Percentiles rank a stretch among this genome's conserved stretches.
Evolutionary conservation across 2,797 vertebrate genomes (phyloP).

Genomic region (Molossus alvarezi): DNA sequence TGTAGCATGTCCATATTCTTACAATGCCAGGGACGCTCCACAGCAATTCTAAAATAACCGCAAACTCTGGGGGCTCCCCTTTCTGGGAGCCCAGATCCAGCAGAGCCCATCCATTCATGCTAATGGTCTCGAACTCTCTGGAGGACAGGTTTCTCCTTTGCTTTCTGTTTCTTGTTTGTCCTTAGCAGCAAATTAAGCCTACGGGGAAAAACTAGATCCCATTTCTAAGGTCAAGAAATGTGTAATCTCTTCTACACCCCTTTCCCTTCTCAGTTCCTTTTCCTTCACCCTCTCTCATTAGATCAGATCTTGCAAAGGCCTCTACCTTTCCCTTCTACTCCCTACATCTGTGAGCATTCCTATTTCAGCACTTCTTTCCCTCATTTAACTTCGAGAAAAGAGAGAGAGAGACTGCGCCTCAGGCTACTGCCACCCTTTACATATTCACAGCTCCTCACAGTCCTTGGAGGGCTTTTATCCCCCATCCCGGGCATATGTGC

Average conservation of each 20-base stretch:
- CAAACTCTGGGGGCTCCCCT: background rate
- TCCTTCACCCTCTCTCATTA: background rate
- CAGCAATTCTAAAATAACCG: background rate
- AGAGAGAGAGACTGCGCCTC: background rate
- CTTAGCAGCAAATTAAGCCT: background rate
- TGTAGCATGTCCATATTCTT: accelerated
- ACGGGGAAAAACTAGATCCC: background rate
- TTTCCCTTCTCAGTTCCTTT: background rate
- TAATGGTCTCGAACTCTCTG: background rate
- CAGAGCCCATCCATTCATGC: background rate
- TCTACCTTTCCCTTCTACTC: background rate
- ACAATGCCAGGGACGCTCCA: background rate
- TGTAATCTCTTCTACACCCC: background rate
- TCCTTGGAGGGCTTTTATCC: background rate
- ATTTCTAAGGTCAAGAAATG: background rate
- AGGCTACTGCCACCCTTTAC: background rate
- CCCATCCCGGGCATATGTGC: background rate
- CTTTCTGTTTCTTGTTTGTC: background rate
- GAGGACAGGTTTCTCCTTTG: background rate
- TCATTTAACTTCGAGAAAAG: background rate
- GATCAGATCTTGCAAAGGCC: background rate
- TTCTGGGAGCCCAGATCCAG: background rate
- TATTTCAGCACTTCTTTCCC: background rate
- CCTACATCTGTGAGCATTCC: background rate
- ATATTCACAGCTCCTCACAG: background rate